These are phyloP conservation scores for Procavia capensis DNA, from an alignment of 2,113 vertebrate genomes.

Conservation along the genomic window DNA sequence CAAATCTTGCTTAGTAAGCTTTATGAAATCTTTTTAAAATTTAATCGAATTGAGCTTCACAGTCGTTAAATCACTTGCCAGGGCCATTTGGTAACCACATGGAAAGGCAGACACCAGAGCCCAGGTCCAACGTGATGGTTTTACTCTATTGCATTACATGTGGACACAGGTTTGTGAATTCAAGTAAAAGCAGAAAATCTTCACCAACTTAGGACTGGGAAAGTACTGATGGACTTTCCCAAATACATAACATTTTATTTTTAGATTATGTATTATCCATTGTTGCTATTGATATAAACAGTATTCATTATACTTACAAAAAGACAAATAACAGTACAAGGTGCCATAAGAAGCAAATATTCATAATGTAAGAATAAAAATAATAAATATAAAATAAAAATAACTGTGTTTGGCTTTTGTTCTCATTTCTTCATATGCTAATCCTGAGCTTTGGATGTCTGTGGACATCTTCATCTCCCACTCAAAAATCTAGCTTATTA, in stretches of 20 bases:
- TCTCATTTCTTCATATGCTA: neutral
- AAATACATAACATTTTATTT: conserved; percentile 26
- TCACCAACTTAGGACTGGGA: neutral
- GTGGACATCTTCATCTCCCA: neutral
- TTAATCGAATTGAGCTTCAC: neutral
- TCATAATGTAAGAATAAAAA: conserved; percentile 18
- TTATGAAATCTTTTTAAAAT: conserved; percentile 56
- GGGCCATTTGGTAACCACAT: neutral
- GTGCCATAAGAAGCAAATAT: neutral
- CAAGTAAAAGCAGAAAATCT: neutral
- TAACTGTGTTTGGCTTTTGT: neutral
- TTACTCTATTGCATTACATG: neutral
- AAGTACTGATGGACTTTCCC: neutral
- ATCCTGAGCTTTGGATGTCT: neutral
- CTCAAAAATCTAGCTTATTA: neutral
- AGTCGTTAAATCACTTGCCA: neutral
- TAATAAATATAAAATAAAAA: neutral
- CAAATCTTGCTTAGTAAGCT: neutral
- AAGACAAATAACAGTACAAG: conserved; percentile 50
- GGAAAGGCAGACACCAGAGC: neutral
- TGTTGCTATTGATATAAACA: conserved; percentile 37
- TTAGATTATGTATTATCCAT: neutral
- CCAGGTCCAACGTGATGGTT: neutral
- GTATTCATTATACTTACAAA: conserved; percentile 35
- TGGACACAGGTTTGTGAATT: neutral